Base-by-base conservation (phyloP, 1,140 invertebrate genomes). In the Pseudomyrmex pallidus region DNA sequence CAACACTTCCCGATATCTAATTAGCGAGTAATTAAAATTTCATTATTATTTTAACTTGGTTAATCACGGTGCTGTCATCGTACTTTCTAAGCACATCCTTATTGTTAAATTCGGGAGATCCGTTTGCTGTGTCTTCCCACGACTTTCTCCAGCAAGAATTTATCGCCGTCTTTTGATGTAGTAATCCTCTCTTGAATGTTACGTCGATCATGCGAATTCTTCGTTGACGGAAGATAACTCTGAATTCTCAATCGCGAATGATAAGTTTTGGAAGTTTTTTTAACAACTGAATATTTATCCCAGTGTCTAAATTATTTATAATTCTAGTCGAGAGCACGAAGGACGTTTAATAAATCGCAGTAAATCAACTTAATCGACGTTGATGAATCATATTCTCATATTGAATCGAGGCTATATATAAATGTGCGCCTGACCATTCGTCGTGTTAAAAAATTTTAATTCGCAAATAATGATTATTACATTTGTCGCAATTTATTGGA, bases 141-240 rank as follows among this genome's bases (percentile, higher is more conserved):
- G 76, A 80, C 76, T 80, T 80, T 80, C 76, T 80, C 76, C 54
- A 46, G n/a, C 76, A 20, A 80, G 66, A 70, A 80, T 80, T 80
- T 68, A 80, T 76, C 48, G 15, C 48, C 48, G 48, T 70, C 44
- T 59, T 13, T 22, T 35, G 66, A 80, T 80, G 76, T 80, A 61
- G 20, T 80, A 72, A 35, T 35, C 67, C 61, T 25, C 25, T 72
- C 54, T 25, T 10, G 56, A 80, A 59, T 25, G 54, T 80, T 59
- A 72, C 76, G 44, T 70, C 54, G 56, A 72, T 72, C 66, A 50
- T 17, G 15, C 10, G 54, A 70, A 68, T 78, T 48, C 20, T 70
- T 80, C 54, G 57, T n/a, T 54, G 52, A 20, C 10, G 25, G 17
- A 46, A 44, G 59, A 76, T 13, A 22, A 15, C 17, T 52, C 9